Base-by-base conservation (phyloP, 1,140 invertebrate species). In the Drosophila serrata region DNA sequence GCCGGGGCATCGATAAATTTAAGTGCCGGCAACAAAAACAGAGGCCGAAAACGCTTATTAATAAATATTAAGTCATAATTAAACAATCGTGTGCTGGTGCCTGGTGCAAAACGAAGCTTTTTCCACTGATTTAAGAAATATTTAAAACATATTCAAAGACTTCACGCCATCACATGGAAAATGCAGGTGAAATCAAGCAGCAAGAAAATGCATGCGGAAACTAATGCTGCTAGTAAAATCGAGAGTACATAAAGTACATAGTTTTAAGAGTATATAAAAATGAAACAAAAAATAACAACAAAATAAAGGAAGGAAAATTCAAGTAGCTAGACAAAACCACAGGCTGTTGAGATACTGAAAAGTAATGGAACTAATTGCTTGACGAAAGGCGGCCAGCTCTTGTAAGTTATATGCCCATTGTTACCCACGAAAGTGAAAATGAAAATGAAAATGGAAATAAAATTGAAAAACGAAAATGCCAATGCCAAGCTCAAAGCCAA, bases 51-150 rank as follows among this genome's bases (percentile, higher is more conserved):
- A 60, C 33, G 33, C 85, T 80, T 73, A 90, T 88, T 88, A 88
- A 90, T 88, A 81, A 84, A 81, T 90, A 88, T 88, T 82, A 87
- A 84, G 75, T 88, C 72, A 88, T 87, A 88, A 84, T 87, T 79
- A 74, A 63, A 58, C 62, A 79, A 61, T 58, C 51, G 33, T 43
- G 61, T 74, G 29, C 59, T 80, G 77, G 58, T 69, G 69, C 60
- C 51, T 73, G 49, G 67, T 80, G 78, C 79, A 82, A 82, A 82
- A 70, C 61, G 59, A 77, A 59, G 67, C 51, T 70, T 64, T 79
- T 75, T 57, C 60, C 63, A 62, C 57, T 79, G 42, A 73, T 69
- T 87, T 82, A 74, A 80, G 67, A 69, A 43, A 70, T 70, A 70
- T 62, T 78, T 69, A 62, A 70, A 59, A 58, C 37, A n/a, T 51